Percentiles rank a stretch among this genome's conserved stretches.
These are phyloP conservation scores for Catharus bicknelli DNA, from an alignment of 2,113 vertebrate genomes.

Conservation along the genomic window DNA sequence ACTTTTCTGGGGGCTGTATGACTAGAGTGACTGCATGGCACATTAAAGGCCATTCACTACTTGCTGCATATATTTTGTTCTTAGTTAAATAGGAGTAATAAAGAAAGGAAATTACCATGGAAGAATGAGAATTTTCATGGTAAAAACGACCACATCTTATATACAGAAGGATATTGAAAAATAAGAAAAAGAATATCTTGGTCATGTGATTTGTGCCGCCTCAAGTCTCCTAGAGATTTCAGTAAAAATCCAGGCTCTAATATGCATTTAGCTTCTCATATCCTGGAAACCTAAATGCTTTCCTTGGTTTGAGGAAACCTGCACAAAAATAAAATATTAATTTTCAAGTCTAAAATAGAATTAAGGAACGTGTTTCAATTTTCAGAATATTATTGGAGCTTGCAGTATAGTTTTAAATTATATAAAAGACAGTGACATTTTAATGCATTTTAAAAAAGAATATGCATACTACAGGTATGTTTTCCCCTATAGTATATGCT, in stretches of 20 bases:
- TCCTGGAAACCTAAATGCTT: neutral
- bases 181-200: neutral
- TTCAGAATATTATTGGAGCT: neutral
- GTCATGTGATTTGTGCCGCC: neutral
- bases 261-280: neutral
- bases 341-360: neutral
- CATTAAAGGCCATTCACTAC: neutral
- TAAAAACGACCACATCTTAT: neutral
- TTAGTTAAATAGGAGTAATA: neutral
- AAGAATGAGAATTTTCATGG: neutral
- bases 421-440: neutral
- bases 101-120: neutral
- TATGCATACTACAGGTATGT: neutral
- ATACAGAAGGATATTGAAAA: neutral
- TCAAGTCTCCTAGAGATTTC: neutral
- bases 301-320: neutral
- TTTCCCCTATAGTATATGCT: neutral
- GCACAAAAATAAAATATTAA: neutral
- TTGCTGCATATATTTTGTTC: neutral
- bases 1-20: neutral
- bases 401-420: neutral
- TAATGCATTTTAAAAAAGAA: fast-evolving
- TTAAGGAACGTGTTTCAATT: neutral
- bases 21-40: neutral
- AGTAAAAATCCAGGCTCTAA: neutral